phyloP scores from a whole-genome alignment of 2,113 vertebrate species.

The Lichenostomus cassidix region DNA sequence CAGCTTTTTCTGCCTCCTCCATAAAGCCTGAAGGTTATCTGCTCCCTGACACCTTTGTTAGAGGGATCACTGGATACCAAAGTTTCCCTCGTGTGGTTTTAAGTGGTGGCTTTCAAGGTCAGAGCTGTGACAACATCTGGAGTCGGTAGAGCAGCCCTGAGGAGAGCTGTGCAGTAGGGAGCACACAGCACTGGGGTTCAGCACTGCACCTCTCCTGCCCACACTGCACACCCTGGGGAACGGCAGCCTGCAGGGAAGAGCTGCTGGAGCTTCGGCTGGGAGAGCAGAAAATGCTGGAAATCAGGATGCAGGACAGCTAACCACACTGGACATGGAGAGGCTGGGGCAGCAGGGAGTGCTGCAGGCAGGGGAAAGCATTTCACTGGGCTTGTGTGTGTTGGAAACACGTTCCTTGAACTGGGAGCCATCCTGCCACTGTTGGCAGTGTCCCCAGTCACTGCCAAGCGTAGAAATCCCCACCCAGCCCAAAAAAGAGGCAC shows the following conservation, averaged over 20 bases:
- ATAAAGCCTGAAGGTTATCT: background rate
- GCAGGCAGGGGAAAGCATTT: background rate
- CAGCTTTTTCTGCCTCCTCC: background rate
- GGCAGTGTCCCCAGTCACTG: background rate
- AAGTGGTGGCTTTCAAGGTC: background rate
- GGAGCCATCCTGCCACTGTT: background rate
- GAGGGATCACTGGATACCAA: background rate
- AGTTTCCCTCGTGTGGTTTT: background rate
- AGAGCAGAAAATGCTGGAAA: background rate
- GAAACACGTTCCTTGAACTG: background rate
- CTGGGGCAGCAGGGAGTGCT: background rate
- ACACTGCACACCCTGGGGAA: background rate
- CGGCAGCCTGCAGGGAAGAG: background rate
- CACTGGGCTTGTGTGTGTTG: background rate
- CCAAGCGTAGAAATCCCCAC: background rate
- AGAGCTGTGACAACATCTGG: background rate
- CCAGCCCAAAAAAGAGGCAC: background rate
- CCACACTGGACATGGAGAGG: background rate
- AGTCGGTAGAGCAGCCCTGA: background rate
- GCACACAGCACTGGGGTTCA: background rate
- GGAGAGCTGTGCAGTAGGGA: background rate
- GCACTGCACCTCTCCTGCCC: background rate
- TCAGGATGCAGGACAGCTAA: background rate
- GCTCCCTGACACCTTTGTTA: background rate
- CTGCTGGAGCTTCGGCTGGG: background rate